Evolutionary conservation across 2,797 vertebrate genomes (phyloP).

Genomic region (Bradypus variegatus): DNA sequence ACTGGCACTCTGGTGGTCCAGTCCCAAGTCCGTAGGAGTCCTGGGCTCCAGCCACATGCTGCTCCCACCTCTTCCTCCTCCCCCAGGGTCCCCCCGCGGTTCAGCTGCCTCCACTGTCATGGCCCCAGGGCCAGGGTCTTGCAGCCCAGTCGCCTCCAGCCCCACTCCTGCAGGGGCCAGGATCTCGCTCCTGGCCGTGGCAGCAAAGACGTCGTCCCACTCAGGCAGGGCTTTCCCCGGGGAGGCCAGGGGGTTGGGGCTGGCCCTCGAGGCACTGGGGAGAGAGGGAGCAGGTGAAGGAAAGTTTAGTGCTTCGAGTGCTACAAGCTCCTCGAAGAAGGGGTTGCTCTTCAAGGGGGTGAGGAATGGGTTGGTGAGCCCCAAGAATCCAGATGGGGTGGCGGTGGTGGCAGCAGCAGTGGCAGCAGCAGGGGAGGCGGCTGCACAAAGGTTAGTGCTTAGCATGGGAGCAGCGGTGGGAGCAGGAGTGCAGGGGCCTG

Average conservation of each 20-base stretch:
- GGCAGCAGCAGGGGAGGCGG: conserved; percentile 62
- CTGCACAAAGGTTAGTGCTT: conserved; percentile 82
- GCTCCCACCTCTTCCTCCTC: neutral
- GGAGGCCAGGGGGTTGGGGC: conserved; percentile 65
- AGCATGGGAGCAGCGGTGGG: conserved; percentile 71
- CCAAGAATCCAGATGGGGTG: conserved; percentile 73
- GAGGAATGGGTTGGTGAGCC: conserved; percentile 85
- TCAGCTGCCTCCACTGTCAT: conserved; percentile 35
- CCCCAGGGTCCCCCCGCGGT: conserved; percentile 24
- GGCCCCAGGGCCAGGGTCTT: conserved; percentile 7
- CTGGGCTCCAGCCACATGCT: conserved; percentile 31
- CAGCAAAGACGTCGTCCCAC: conserved; percentile 86
- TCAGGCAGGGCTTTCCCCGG: conserved; percentile 70
- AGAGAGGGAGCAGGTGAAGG: conserved; percentile 89
- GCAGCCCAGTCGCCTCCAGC: conserved; percentile 52
- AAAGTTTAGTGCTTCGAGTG: conserved; percentile 79
- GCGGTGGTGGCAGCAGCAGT: conserved; percentile 76
- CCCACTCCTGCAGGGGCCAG: conserved; percentile 51
- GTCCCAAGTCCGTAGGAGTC: conserved; percentile 50
- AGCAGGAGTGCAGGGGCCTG: conserved; percentile 68
- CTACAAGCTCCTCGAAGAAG: conserved; percentile 82
- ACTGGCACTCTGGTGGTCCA: neutral
- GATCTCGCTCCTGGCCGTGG: conserved; percentile 64
- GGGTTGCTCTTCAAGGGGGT: conserved; percentile 83
- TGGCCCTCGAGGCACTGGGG: conserved; percentile 79